Conservation (phyloP, 2,113 vertebrate species). For the Paracanthobrama guichenoti region DNA sequence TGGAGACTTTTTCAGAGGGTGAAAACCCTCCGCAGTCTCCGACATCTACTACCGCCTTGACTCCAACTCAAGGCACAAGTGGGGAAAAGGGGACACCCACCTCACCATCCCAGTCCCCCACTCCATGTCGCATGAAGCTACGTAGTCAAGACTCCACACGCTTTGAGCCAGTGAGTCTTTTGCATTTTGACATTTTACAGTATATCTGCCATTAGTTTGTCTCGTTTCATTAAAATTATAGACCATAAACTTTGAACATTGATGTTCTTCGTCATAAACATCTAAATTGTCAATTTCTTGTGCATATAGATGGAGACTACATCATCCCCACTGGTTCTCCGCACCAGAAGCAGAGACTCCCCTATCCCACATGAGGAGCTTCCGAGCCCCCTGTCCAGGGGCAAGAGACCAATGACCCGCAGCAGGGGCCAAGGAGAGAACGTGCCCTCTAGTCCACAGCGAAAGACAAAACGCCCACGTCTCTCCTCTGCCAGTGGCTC, state of each 20-base stretch:
- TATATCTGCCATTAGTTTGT: no score
- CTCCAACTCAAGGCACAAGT: constrained; percentile 63
- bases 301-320: constrained; percentile 73
- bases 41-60: constrained; percentile 29
- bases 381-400: constrained; percentile 71
- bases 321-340: constrained; percentile 66
- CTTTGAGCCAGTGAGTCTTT: constrained; percentile 79
- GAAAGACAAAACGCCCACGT: constrained; percentile 82
- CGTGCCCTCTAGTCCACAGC: constrained; percentile 76
- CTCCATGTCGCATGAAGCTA: constrained; percentile 86
- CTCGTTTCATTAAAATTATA: no score
- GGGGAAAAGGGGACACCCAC: constrained; percentile 65
- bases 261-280: not conserved
- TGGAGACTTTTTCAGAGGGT: constrained; percentile 73
- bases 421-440: constrained; percentile 84
- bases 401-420: constrained; percentile 83
- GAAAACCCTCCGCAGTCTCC: constrained; percentile 57
- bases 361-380: constrained; percentile 81
- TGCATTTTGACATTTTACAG: not conserved
- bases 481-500: constrained; percentile 82
- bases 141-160: constrained; percentile 83
- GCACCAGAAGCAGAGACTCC: constrained; percentile 81
- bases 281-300: not conserved
- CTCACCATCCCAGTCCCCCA: constrained; percentile 72
- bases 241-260: no score